phyloP scores from a whole-genome alignment of 2,797 vertebrate genomes.

The Eptatretus atami region DNA sequence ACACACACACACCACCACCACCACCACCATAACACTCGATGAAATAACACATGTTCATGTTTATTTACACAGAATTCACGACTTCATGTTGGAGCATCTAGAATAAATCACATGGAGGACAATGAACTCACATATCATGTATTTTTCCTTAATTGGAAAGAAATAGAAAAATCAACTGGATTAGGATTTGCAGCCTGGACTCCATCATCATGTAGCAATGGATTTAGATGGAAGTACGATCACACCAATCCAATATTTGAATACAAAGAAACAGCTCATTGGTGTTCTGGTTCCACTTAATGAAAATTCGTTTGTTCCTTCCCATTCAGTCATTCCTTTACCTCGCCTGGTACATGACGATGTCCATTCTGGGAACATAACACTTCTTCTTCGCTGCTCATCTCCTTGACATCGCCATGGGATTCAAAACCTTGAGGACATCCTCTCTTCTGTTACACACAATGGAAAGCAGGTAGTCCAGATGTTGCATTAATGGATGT shows the following conservation, averaged over 20 bases:
- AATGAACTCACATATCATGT: no score
- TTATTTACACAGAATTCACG: no score
- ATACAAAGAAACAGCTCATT: not conserved
- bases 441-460: conserved; percentile 73
- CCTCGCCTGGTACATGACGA: conserved; percentile 84
- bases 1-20: no score
- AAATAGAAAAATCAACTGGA: no score
- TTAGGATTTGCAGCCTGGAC: no score
- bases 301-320: conserved; percentile 5
- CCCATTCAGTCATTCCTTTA: conserved; percentile 58
- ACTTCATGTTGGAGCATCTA: no score
- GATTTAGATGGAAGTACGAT: no score
- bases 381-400: conserved; percentile 88
- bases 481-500: not conserved
- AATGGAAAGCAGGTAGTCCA: conserved; percentile 64
- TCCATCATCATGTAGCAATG: no score
- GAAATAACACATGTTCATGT: no score
- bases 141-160: no score
- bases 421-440: conserved; percentile 77
- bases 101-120: no score
- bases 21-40: no score
- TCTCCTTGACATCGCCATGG: conserved; percentile 81
- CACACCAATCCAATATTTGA: not conserved
- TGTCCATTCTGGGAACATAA: conserved; percentile 82
- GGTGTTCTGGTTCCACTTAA: conserved; percentile 5